These are phyloP conservation scores for Carcharodon carcharias DNA, from an alignment of 2,797 vertebrate genomes.

Conservation along the genomic window DNA sequence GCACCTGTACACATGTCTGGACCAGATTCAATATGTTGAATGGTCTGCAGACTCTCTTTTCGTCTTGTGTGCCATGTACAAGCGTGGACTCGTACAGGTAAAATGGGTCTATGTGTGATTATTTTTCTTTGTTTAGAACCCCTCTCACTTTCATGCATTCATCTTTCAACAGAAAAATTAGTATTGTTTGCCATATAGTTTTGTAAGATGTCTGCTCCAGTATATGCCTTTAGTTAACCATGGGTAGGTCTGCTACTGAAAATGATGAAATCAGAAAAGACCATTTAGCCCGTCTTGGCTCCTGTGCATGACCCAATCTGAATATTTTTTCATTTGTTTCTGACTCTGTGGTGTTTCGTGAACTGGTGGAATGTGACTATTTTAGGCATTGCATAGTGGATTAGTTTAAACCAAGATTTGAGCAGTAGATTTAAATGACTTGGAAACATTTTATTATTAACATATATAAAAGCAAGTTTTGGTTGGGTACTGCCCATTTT, in stretches of 20 bases:
- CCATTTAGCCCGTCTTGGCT: no score
- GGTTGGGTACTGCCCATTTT: not conserved
- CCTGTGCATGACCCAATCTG: not conserved
- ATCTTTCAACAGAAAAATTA: not conserved
- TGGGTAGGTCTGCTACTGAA: not conserved
- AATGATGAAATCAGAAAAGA: no score
- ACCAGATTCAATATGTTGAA: constrained; percentile 81
- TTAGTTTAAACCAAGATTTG: not conserved
- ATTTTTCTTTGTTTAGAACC: not conserved
- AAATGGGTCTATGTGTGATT: not conserved
- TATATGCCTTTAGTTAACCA: not conserved
- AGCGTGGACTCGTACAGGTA: constrained; percentile 88
- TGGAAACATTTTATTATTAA: not conserved
- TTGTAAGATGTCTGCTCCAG: not conserved
- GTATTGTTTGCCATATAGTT: not conserved
- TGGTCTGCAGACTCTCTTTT: constrained; percentile 94
- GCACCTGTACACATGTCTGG: constrained; percentile 85
- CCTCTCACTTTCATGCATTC: not conserved
- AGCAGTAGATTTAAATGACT: not conserved
- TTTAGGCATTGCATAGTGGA: not conserved
- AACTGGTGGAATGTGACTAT: not conserved
- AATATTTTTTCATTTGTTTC: not conserved
- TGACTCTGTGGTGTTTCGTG: not conserved
- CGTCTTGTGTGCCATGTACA: constrained; percentile 90
- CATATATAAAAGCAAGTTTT: not conserved